A percentile compares a stretch with the other conserved stretches of the same genome.
Conservation (phyloP, 2,888 invertebrate genomes). For the Cerastis leucographa region DNA sequence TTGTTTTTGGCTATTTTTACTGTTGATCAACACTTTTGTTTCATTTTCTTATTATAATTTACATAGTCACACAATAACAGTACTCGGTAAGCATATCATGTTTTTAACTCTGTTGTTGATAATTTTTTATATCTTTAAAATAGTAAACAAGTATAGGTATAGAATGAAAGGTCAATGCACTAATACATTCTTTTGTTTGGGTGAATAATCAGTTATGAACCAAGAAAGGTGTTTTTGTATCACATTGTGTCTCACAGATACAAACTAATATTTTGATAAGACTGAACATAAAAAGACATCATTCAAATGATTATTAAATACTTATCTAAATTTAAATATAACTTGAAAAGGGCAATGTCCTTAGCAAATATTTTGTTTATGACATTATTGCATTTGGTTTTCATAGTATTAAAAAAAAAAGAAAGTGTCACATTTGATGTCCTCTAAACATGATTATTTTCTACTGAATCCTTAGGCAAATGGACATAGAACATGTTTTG, state of each 20-base stretch:
- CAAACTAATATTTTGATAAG: constrained; percentile 46
- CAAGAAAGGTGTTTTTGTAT: constrained; percentile 20
- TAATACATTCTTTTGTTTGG: constrained; percentile 38
- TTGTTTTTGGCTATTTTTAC: background rate
- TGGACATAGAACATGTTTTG: too few species aligned
- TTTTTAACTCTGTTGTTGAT: constrained; percentile 38
- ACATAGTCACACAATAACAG: background rate
- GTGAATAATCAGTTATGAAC: constrained; percentile 47
- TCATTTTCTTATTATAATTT: constrained; percentile 12
- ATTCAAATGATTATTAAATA: constrained; percentile 33
- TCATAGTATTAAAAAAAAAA: constrained; percentile 1
- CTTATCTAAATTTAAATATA: constrained; percentile 41
- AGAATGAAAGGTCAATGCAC: constrained; percentile 45
- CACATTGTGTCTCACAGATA: constrained; percentile 26
- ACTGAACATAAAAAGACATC: constrained; percentile 25
- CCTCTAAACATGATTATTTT: background rate
- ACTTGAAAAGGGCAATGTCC: constrained; percentile 34
- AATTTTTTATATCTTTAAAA: constrained; percentile 35
- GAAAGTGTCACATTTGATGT: background rate
- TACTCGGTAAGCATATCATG: constrained; percentile 12
- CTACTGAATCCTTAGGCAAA: background rate
- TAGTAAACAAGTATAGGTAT: constrained; percentile 48
- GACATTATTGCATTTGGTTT: constrained; percentile 1
- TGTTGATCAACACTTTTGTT: constrained; percentile 1
- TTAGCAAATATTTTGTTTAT: constrained; percentile 5